Conservation (phyloP, 2,888 invertebrate species). For the Dichetophora obliterata region DNA sequence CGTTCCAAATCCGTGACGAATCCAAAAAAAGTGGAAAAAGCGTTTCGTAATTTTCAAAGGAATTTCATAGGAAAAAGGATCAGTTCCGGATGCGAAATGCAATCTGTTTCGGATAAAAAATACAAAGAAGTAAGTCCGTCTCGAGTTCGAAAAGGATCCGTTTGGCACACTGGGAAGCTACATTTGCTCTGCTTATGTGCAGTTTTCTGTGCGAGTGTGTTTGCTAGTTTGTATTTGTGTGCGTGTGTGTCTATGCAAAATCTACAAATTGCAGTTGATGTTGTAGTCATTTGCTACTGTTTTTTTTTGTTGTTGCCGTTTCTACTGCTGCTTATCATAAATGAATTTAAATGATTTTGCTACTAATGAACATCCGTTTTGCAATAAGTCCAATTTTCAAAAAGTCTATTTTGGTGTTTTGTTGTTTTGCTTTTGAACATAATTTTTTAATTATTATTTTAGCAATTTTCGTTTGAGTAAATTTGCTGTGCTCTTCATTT, state of each 20-base stretch:
- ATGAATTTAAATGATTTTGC: constrained; percentile 35
- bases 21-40: too few species aligned
- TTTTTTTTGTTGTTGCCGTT: neutral
- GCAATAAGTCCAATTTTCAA: constrained; percentile 19
- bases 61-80: too few species aligned
- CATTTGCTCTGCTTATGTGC: neutral
- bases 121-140: too few species aligned
- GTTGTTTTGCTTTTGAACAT: neutral
- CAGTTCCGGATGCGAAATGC: too few species aligned
- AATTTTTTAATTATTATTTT: too few species aligned
- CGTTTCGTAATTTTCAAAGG: too few species aligned
- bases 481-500: neutral
- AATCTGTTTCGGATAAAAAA: too few species aligned
- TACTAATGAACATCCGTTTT: constrained; percentile 36
- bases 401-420: constrained; percentile 20
- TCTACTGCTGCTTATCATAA: constrained; percentile 23
- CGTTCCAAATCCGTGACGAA: too few species aligned
- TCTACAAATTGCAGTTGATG: neutral
- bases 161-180: too few species aligned
- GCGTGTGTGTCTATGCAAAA: neutral
- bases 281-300: neutral
- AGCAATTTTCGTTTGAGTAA: neutral
- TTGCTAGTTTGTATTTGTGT: neutral
- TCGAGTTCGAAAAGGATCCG: too few species aligned
- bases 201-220: neutral